A percentile compares a stretch with the other conserved stretches of the same genome.
Conservation (phyloP, 2,888 invertebrate species). For the Dryocosmus kuriphilus region DNA sequence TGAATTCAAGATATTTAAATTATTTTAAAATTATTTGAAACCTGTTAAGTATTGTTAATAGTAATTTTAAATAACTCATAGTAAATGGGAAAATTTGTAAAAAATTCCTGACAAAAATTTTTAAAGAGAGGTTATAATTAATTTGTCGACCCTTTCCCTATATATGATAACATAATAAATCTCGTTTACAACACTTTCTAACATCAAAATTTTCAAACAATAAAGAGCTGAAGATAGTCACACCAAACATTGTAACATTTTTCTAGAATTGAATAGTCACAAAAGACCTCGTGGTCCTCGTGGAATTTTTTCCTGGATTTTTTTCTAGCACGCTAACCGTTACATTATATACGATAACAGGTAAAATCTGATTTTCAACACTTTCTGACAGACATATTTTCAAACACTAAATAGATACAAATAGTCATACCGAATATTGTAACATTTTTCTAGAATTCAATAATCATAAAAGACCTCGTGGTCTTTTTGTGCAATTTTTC, state of each 20-base stretch:
- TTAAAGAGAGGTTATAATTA: too few relatives aligned
- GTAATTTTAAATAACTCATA: too few relatives aligned
- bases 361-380: background rate
- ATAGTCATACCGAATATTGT: background rate
- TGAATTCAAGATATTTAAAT: too few relatives aligned
- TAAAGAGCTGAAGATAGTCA: background rate
- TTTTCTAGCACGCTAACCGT: background rate
- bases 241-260: background rate
- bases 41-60: too few relatives aligned
- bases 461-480: too few relatives aligned
- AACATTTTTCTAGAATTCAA: background rate
- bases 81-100: too few relatives aligned
- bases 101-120: too few relatives aligned
- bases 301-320: too few relatives aligned
- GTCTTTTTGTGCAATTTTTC: background rate
- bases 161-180: too few relatives aligned
- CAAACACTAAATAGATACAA: background rate
- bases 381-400: background rate
- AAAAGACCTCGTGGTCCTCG: background rate
- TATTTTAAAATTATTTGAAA: too few relatives aligned
- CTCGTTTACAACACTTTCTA: background rate
- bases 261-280: background rate
- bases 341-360: too few relatives aligned
- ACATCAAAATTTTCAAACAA: background rate
- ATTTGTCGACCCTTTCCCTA: too few relatives aligned